Evolutionary conservation across 2,888 invertebrate species (phyloP).

Genomic region (Gisinianus flammeolus): DNA sequence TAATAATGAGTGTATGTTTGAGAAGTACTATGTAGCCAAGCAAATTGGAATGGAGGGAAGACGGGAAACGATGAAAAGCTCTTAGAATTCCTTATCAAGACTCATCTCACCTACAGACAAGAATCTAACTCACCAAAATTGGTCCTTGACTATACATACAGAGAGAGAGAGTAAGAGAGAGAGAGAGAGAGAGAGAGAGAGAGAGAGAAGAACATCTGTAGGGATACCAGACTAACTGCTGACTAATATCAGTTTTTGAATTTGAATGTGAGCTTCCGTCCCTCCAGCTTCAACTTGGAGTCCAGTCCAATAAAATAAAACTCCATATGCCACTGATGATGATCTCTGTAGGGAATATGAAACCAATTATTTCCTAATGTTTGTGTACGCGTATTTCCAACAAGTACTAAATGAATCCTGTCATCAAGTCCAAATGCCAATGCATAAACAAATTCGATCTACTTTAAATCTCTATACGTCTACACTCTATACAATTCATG

Average conservation of each 20-base stretch:
- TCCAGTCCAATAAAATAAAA: not conserved
- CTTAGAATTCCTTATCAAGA: constrained; percentile 13
- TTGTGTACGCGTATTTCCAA: no score
- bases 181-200: not conserved
- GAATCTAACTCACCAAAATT: constrained; percentile 15
- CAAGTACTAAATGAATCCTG: no score
- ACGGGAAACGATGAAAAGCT: not conserved
- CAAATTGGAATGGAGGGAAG: not conserved
- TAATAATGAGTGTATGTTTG: not conserved
- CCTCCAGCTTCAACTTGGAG: not conserved
- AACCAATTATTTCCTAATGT: constrained; percentile 20
- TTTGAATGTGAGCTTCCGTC: not conserved
- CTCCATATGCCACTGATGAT: no score
- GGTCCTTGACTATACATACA: not conserved
- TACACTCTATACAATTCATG: no score
- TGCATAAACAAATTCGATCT: no score
- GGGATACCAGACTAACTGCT: no score
- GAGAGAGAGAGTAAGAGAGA: not conserved
- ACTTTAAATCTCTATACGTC: no score
- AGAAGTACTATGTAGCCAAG: not conserved
- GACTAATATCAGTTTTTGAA: no score
- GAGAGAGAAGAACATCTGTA: not conserved
- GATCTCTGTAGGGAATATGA: not conserved
- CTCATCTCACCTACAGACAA: constrained; percentile 13
- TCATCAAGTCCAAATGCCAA: no score